phyloP scores from a whole-genome alignment of 2,113 vertebrate genomes.

The Microtus montanus region DNA sequence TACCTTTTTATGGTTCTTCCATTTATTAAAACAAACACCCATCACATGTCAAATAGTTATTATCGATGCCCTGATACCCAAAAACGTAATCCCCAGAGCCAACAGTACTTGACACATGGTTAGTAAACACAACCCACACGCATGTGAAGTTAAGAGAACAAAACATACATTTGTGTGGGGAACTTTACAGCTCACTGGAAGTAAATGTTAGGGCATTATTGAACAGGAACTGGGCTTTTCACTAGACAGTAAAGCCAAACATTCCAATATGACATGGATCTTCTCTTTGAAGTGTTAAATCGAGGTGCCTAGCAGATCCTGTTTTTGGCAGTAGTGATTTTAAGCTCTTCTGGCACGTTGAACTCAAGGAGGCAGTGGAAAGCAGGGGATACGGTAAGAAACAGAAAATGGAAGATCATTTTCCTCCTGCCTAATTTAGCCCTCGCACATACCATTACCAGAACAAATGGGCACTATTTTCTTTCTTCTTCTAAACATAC shows the following conservation, averaged over 20 bases:
- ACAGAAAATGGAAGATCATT: neutral
- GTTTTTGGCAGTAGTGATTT: neutral
- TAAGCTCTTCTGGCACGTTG: neutral
- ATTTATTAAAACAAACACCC: neutral
- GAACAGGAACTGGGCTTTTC: neutral
- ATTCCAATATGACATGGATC: neutral
- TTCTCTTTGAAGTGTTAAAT: neutral
- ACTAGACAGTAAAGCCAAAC: neutral
- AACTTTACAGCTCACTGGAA: neutral
- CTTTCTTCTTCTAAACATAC: conserved; percentile 49
- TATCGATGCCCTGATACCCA: conserved; percentile 6
- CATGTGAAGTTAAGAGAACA: conserved; percentile 20
- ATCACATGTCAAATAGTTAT: conserved; percentile 12
- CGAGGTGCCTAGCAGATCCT: neutral
- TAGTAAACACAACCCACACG: conserved; percentile 36
- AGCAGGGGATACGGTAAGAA: neutral
- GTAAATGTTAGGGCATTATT: neutral
- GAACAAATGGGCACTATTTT: conserved; percentile 53
- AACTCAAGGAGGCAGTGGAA: neutral
- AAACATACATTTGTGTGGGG: neutral
- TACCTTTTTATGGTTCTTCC: conserved; percentile 37
- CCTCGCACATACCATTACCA: neutral
- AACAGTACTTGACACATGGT: neutral
- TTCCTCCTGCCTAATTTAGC: neutral
- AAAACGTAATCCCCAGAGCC: neutral